Base-by-base conservation (phyloP, 2,113 vertebrate genomes). In the Siniperca chuatsi region DNA sequence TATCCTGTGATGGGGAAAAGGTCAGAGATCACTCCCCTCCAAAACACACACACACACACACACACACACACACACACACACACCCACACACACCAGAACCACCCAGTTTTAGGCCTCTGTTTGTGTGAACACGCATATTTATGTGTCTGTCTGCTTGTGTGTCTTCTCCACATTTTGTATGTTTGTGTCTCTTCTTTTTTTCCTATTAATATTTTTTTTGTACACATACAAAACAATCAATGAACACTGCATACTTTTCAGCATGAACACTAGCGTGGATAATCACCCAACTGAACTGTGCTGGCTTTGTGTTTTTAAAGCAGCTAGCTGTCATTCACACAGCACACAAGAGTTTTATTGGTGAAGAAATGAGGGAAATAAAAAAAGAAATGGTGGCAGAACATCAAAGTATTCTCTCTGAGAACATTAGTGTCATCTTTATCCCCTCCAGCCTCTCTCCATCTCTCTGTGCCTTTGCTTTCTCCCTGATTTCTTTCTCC, bases 1-100 rank as follows among this genome's bases (percentile, higher is more conserved):
- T 61, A 71, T 68, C 42, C 10, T 23, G 78, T 82, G 84, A 79
- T 89, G 89, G 82, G 82, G 5, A 83, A 88, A 87, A 89, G 89
- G 87, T 91, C 82, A 86, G 67, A 80, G 84, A 33, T 89, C 88
- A 76, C 55, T 57, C 75, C 57, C 72, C 57, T 64, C 40, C 23
- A 33, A 74, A 79, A 87, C 55, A 76, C 80, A 74, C 58, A 46
- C 58, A 57, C 55, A 65, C 60, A 55, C 35, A 44, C 68, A 25
- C 66, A 66, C 66, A 86, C 55, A 76, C 80, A 74, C 58, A 46
- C 76, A 42, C 66, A 66, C 65, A 87, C 55, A 75, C 79, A 73
- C 57, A 52, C 58, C 48, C 55, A 65, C 61, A 42, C 68, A 35
- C 66, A 66, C 65, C 57, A 78, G 75, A 52, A 71, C 79, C 83